Percentiles rank a stretch among this genome's conserved stretches.
Conservation (phyloP, 1,140 invertebrate genomes). For the Catajapyx aquilonaris region DNA sequence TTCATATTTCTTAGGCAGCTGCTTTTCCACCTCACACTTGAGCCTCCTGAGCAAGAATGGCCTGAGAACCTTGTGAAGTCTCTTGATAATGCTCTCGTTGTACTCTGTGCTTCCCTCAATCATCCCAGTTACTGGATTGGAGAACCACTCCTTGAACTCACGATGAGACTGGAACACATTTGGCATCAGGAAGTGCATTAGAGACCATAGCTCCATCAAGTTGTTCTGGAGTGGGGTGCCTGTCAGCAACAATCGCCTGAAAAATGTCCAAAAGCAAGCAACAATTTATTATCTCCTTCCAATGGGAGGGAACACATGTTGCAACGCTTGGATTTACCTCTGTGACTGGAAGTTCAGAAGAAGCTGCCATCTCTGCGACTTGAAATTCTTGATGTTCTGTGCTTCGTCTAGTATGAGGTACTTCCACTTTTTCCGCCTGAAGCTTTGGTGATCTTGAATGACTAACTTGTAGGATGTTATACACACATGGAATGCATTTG, state of each 20-base stretch:
- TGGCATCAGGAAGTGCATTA: slow-evolving; percentile 99
- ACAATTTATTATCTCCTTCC: neutral
- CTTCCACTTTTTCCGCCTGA: slow-evolving; percentile 95
- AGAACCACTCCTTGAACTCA: slow-evolving; percentile 98
- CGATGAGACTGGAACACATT: slow-evolving; percentile 94
- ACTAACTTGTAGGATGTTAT: slow-evolving; percentile 99
- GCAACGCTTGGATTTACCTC: slow-evolving; percentile 30
- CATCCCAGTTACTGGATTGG: slow-evolving; percentile 94
- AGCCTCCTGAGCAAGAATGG: slow-evolving; percentile 90
- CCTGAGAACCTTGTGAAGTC: slow-evolving; percentile 91
- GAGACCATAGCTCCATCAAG: slow-evolving; percentile 97
- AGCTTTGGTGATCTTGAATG: slow-evolving; percentile 95
- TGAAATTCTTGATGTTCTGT: slow-evolving; percentile 99
- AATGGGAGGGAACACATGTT: neutral
- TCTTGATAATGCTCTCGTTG: slow-evolving; percentile 80
- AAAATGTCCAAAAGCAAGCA: too few species aligned
- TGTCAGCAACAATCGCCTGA: slow-evolving; percentile 74
- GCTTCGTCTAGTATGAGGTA: slow-evolving; percentile 99
- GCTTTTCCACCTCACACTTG: slow-evolving; percentile 97
- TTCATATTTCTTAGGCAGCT: slow-evolving; percentile 98
- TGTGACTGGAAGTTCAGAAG: slow-evolving; percentile 92
- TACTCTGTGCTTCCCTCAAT: slow-evolving; percentile 91
- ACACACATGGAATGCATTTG: slow-evolving; percentile 98
- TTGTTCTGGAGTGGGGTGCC: slow-evolving; percentile 98
- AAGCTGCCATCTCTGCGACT: slow-evolving; percentile 96